Conservation (phyloP, 2,113 vertebrate genomes). For the Candoia aspera region DNA sequence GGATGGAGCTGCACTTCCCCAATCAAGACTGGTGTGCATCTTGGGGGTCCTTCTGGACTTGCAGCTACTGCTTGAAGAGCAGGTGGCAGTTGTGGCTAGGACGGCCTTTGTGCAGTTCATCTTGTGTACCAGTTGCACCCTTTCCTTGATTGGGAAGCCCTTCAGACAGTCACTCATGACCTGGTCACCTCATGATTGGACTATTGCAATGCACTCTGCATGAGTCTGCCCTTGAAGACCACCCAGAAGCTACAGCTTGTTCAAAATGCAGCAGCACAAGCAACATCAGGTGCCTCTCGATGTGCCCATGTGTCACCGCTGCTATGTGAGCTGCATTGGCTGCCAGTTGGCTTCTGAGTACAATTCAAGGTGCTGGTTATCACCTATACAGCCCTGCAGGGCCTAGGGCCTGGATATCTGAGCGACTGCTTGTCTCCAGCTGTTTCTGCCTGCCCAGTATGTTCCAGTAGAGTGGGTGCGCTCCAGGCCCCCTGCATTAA, state of each 20-base stretch:
- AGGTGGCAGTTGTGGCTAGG: background rate
- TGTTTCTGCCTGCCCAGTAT: background rate
- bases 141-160: too few species aligned
- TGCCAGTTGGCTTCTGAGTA: background rate
- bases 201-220: too few species aligned
- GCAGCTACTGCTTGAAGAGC: background rate
- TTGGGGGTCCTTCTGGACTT: background rate
- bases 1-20: background rate
- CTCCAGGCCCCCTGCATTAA: too few species aligned
- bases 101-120: background rate
- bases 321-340: background rate
- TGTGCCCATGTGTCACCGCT: background rate
- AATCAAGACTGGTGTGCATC: background rate
- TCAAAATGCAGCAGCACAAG: background rate
- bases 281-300: background rate
- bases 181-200: too few species aligned
- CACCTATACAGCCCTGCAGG: background rate
- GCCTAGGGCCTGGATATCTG: background rate
- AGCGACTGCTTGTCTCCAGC: background rate
- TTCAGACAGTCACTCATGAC: too few species aligned
- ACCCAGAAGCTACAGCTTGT: background rate
- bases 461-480: background rate
- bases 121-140: background rate
- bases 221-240: background rate
- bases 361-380: background rate